Base-by-base conservation (phyloP, 2,113 vertebrate species). In the Alethe diademata region DNA sequence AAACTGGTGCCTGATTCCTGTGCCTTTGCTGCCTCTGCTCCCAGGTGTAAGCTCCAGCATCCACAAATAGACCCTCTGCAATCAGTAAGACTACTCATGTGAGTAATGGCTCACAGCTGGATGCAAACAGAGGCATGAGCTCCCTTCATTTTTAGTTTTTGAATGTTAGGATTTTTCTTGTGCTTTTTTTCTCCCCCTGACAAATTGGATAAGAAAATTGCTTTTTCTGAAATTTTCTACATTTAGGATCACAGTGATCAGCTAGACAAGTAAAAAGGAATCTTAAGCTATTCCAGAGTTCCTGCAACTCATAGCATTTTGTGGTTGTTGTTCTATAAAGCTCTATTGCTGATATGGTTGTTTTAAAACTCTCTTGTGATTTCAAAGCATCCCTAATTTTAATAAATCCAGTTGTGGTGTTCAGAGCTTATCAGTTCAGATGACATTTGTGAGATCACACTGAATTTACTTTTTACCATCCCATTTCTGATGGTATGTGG, bases 81-180 rank as follows among this genome's bases (percentile, higher is more conserved):
- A 93, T 95, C 95, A 95, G 38, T 85, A 50, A 82, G 85, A 85
- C 91, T 76, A 47, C 87, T 95, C 90, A 83, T 93, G 94, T 94
- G 88, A 93, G 81, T 95, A 95, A 96, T 91, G 78, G 74, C 87
- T 97, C 92, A 79, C 92, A 95, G 92, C 71, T 94, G 92, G 93
- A 72, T 88, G 66, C 40, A 91, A 74, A 51, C 43, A 73, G 50
- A 78, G 85, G 73, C 81, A 76, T 91, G 85, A 93, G 78, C 62
- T 95, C 74, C 78, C 62, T 60, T 78, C 81, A 79, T 80, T 78
- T 90, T 88, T 40, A 82, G 66, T 3, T 82, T 95, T 82, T 62
- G 47, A 86, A 88, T 62, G 67, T 78, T 76, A 78, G 53, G 65
- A 65, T 38, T 89, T 92, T 78, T 56, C 45, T 62, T 51, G 25